A percentile compares a stretch with the other conserved stretches of the same genome.
phyloP scores from a whole-genome alignment of 1,140 invertebrate genomes.

The Polypedilum pembai region DNA sequence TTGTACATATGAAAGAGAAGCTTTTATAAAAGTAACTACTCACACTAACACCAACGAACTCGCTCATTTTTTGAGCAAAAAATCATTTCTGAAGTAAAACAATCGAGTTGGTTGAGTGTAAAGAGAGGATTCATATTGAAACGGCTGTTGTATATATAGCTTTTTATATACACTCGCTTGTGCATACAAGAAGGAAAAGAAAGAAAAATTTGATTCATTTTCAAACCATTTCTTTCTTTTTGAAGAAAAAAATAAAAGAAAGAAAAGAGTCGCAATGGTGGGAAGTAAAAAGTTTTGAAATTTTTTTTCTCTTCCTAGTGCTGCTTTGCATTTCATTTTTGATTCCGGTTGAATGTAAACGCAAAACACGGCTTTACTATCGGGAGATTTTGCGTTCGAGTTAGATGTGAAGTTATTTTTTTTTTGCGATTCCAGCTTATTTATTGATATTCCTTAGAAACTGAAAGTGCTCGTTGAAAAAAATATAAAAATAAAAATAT shows the following conservation, averaged over 20 bases:
- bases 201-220: slow-evolving; percentile 25
- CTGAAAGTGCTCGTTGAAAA: neutral
- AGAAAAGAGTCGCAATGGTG: slow-evolving; percentile 23
- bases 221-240: slow-evolving; percentile 11
- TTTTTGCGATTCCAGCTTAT: neutral
- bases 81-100: neutral
- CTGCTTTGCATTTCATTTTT: slow-evolving; percentile 27
- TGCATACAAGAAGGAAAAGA: slow-evolving; percentile 15
- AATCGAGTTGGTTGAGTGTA: slow-evolving; percentile 25
- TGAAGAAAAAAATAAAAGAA: slow-evolving; percentile 19
- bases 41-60: neutral
- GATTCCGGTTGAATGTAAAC: slow-evolving; percentile 27
- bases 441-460: neutral
- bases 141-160: too few species aligned
- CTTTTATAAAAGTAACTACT: slow-evolving; percentile 4
- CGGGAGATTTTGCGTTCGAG: slow-evolving; percentile 23
- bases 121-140: slow-evolving; percentile 21
- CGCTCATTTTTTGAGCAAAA: neutral
- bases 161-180: neutral
- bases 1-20: neutral
- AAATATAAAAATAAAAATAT: neutral
- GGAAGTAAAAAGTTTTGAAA: slow-evolving; percentile 21
- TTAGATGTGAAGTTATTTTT: slow-evolving; percentile 17
- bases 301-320: slow-evolving; percentile 23
- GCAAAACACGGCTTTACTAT: neutral